Base-by-base conservation (phyloP, 2,113 vertebrate species). In the Mionectes macconnelli region DNA sequence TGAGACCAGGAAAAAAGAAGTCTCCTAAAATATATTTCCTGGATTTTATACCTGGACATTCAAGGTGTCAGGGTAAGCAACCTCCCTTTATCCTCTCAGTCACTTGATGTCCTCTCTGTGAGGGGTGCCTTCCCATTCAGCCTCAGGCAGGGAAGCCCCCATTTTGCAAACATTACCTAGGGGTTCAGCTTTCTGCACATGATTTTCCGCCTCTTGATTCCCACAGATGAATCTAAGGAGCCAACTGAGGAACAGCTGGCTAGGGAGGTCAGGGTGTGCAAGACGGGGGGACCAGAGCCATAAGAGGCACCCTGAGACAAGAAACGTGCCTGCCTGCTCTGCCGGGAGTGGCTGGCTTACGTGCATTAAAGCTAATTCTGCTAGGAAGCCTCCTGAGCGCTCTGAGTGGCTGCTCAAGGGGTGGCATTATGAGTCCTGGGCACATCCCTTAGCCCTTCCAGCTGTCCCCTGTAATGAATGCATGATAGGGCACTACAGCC, bases 271-370 rank as follows among this genome's bases (percentile, higher is more conserved):
- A 83, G 44, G 37, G 4, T 52, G 22, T 77, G 59, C 37, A 60
- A 91, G 79, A 70, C 11, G 0, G 0, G 0, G 0, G 22, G 79
- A 45, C 37, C 55, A 70, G 63, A 86, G 50, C 60, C 5, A 1
- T 40, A n/a, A 60, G 53, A 88, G 44, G 62, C 47, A 64, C 37
- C 40, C 53, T 42, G 39, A 86, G 79, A 42, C 12, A 9, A 18
- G 35, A 84, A 83, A 90, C 1, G 3, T 30, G 50, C 28, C 85
- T 55, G 17, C 49, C 30, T 22, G 24, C 10, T 86, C 63, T 77
- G 64, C 21, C 28, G 52, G 64, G 63, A 93, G 84, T 33, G 44
- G 55, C 55, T 74, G 45, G 5, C 90, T 86, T 73, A 30, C 2
- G 3, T 68, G 64, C 30, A 33, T 53, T 30, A 47, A 63, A 31